phyloP scores from a whole-genome alignment of 1,140 invertebrate genomes.

The Musca domestica region DNA sequence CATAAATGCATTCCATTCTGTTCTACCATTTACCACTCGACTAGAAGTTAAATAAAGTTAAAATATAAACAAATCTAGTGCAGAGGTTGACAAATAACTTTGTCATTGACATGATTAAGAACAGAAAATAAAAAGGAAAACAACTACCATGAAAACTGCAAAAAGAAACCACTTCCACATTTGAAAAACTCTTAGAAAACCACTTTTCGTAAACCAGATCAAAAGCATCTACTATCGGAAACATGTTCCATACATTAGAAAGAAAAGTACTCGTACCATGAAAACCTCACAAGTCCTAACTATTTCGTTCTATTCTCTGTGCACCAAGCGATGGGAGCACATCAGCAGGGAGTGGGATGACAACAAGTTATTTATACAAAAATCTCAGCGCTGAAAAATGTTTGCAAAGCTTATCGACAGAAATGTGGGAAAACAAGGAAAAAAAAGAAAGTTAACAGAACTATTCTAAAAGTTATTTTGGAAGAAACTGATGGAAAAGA shows the following conservation, averaged over 20 bases:
- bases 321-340: no score
- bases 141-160: neutral
- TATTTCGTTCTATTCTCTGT: no score
- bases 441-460: neutral
- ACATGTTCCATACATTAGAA: neutral
- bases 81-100: constrained; percentile 15
- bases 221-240: neutral
- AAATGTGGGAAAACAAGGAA: neutral
- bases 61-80: constrained; percentile 16
- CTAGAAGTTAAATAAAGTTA: constrained; percentile 16
- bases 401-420: neutral
- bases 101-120: constrained; percentile 19
- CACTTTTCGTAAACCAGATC: constrained; percentile 1
- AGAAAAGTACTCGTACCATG: neutral
- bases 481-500: no score
- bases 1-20: no score
- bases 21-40: constrained; percentile 12
- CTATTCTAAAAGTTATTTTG: no score
- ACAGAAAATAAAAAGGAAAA: neutral
- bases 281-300: neutral
- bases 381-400: constrained; percentile 14
- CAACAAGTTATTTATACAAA: neutral
- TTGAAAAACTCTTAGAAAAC: constrained; percentile 15
- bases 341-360: no score
- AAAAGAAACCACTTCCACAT: neutral